Conservation (phyloP, 2,888 invertebrate species). For the Pollenia griseotomentosa region DNA sequence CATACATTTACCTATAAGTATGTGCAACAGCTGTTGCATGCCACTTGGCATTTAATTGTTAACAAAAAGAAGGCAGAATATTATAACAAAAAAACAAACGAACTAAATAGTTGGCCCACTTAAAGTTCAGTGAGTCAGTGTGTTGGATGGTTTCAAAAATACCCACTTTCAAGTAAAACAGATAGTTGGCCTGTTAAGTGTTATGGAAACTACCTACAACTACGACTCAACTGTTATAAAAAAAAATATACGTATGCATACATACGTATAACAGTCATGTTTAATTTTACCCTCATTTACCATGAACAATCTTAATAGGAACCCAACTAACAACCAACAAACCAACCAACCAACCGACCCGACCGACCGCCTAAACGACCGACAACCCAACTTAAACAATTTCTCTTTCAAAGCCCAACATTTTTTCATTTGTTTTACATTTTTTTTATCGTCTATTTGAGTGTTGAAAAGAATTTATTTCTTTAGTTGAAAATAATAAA, state of each 20-base stretch:
- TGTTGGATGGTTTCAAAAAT: constrained; percentile 27
- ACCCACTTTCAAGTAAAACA: neutral
- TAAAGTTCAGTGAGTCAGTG: constrained; percentile 52
- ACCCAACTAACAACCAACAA: neutral
- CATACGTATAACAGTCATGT: constrained; percentile 42
- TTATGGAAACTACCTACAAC: constrained; percentile 15
- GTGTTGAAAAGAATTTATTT: neutral
- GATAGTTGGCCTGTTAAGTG: constrained; percentile 21
- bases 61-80: constrained; percentile 10
- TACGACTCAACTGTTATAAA: neutral
- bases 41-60: constrained; percentile 64
- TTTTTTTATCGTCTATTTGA: neutral
- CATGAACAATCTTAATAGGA: constrained; percentile 32
- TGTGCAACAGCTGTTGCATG: constrained; percentile 58
- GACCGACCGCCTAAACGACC: neutral
- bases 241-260: constrained; percentile 2
- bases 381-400: constrained; percentile 30
- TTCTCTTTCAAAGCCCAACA: constrained; percentile 5
- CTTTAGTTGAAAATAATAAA: constrained; percentile 13
- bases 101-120: constrained; percentile 61
- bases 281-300: constrained; percentile 60
- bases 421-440: neutral
- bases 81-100: constrained; percentile 1
- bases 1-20: neutral
- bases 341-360: constrained; percentile 3